Evolutionary conservation across 2,797 vertebrate species (phyloP).

Genomic region (Denticeps clupeoides): DNA sequence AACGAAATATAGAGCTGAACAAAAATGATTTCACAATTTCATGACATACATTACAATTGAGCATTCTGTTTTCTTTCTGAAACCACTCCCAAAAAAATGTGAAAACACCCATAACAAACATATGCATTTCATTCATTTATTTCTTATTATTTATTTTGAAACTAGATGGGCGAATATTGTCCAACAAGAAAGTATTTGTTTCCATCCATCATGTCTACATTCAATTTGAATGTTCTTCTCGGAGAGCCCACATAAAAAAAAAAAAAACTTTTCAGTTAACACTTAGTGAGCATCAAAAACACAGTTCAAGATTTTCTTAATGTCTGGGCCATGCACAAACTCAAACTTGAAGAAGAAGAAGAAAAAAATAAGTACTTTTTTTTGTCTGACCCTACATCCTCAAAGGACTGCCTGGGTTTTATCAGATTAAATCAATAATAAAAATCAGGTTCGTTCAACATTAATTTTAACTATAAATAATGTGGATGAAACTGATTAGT

Average conservation of each 20-base stretch:
- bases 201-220: slow-evolving; percentile 1
- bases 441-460: not conserved
- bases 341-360: not conserved
- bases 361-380: too few species aligned
- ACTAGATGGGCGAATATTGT: slow-evolving; percentile 5
- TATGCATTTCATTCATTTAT: slow-evolving; percentile 3
- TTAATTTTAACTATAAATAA: slow-evolving; percentile 6
- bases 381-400: too few species aligned
- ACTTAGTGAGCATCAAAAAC: not conserved
- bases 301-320: not conserved
- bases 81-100: too few species aligned
- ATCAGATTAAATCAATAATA: slow-evolving; percentile 1
- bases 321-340: not conserved
- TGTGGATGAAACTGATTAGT: not conserved
- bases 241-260: not conserved
- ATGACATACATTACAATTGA: too few species aligned
- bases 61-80: too few species aligned
- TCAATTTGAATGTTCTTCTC: slow-evolving; percentile 1
- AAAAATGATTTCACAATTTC: too few species aligned
- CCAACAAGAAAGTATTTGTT: too few species aligned
- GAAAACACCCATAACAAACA: too few species aligned
- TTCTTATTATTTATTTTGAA: slow-evolving; percentile 5
- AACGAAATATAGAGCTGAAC: too few species aligned
- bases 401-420: not conserved
- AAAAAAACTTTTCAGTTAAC: not conserved